Conservation (phyloP, 2,797 vertebrate genomes). For the Fringilla coelebs region DNA sequence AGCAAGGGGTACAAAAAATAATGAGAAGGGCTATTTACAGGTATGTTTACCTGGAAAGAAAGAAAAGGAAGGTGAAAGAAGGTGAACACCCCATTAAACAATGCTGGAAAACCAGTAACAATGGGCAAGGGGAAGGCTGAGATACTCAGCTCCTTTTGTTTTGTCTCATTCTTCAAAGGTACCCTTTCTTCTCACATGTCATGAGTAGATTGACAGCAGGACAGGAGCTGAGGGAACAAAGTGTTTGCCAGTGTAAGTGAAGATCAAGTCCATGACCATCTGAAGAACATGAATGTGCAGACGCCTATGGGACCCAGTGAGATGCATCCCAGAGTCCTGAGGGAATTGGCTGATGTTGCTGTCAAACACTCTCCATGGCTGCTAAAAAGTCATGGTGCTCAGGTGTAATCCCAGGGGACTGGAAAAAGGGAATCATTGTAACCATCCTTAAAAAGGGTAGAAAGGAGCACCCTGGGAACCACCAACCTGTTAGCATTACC, state of each 20-base stretch:
- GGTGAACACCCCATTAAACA: background rate
- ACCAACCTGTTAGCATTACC: background rate
- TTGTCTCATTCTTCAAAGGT: too few relatives aligned
- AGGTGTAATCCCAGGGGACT: background rate
- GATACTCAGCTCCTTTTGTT: background rate
- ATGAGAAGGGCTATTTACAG: background rate
- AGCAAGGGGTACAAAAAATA: background rate
- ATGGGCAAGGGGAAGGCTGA: background rate
- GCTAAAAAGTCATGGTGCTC: too few relatives aligned
- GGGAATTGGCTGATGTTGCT: background rate
- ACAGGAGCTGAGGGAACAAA: background rate
- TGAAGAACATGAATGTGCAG: background rate
- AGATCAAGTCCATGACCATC: background rate
- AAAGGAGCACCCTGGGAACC: too few relatives aligned
- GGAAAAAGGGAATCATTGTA: background rate
- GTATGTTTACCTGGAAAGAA: background rate
- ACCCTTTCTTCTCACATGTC: background rate
- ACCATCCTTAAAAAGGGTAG: background rate
- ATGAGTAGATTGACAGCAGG: background rate
- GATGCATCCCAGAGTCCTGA: background rate
- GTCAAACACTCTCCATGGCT: too few relatives aligned
- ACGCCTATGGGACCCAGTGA: background rate
- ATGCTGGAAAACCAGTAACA: rapidly evolving
- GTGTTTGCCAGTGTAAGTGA: background rate
- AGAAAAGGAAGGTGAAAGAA: background rate